Evolutionary conservation across 2,888 invertebrate species (phyloP).

Genomic region (Apamea epomidion): DNA sequence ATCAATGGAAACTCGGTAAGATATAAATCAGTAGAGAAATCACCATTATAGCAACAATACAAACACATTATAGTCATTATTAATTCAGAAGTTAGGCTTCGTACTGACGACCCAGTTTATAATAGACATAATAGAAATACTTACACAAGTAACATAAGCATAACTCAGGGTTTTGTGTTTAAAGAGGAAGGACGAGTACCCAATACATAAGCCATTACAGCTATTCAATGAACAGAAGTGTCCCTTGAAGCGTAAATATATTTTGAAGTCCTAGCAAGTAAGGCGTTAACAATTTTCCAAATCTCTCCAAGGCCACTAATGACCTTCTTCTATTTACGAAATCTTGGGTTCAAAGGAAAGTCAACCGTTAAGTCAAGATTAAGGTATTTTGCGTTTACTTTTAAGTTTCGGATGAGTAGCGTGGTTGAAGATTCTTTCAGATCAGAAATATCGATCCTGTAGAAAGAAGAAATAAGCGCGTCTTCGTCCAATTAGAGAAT

Average conservation of each 20-base stretch:
- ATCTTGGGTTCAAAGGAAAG: slow-evolving; percentile 47
- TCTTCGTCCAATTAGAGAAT: not conserved
- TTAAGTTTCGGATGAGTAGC: slow-evolving; percentile 1
- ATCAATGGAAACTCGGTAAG: slow-evolving; percentile 44
- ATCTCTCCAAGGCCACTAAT: slow-evolving; percentile 25
- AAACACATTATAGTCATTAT: slow-evolving; percentile 20
- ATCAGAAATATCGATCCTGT: not conserved
- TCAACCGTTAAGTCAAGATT: slow-evolving; percentile 38
- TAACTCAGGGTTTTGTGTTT: slow-evolving; percentile 34
- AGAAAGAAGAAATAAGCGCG: not conserved
- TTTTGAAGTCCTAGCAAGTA: slow-evolving; percentile 37
- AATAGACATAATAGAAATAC: slow-evolving; percentile 27
- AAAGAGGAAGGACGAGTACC: slow-evolving; percentile 33
- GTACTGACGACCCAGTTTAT: slow-evolving; percentile 25
- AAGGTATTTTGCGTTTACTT: slow-evolving; percentile 28
- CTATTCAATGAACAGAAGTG: slow-evolving; percentile 53
- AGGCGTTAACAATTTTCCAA: slow-evolving; percentile 37
- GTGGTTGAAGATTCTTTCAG: slow-evolving; percentile 16
- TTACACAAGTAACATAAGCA: slow-evolving; percentile 3
- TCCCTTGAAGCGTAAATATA: slow-evolving; percentile 45
- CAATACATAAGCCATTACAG: slow-evolving; percentile 43
- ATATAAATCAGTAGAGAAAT: slow-evolving; percentile 56
- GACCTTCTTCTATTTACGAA: slow-evolving; percentile 26
- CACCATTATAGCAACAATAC: slow-evolving; percentile 20
- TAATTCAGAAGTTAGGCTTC: slow-evolving; percentile 30